These are phyloP conservation scores for Pyrrhia umbra DNA, from an alignment of 2,888 invertebrate species.

Conservation along the genomic window DNA sequence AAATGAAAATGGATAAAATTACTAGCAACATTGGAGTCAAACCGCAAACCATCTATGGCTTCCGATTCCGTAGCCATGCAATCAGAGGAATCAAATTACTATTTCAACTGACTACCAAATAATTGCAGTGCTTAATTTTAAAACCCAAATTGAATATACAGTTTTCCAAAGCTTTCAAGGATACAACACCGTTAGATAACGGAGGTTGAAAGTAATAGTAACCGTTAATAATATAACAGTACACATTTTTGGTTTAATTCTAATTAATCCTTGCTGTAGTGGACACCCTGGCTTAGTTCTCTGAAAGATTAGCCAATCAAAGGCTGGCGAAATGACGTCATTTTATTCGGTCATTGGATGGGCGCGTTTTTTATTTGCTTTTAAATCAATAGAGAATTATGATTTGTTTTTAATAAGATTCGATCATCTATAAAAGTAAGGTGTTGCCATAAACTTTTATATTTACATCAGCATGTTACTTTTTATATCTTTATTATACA, in stretches of 20 bases:
- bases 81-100: slow-evolving; percentile 19
- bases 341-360: slow-evolving; percentile 35
- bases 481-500: slow-evolving; percentile 28
- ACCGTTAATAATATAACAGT: slow-evolving; percentile 26
- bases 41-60: slow-evolving; percentile 42
- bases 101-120: slow-evolving; percentile 8
- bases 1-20: slow-evolving; percentile 35
- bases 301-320: slow-evolving; percentile 42
- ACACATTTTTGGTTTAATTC: slow-evolving; percentile 16
- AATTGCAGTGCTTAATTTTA: slow-evolving; percentile 12
- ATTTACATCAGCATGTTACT: slow-evolving; percentile 9
- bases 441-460: slow-evolving; percentile 13
- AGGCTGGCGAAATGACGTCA: slow-evolving; percentile 14
- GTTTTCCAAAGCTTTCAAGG: slow-evolving; percentile 23
- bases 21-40: slow-evolving; percentile 28
- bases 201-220: slow-evolving; percentile 11
- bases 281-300: slow-evolving; percentile 26
- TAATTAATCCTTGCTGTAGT: slow-evolving; percentile 47
- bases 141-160: slow-evolving; percentile 8
- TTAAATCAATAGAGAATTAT: neutral
- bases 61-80: slow-evolving; percentile 7
- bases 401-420: slow-evolving; percentile 29
- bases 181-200: slow-evolving; percentile 37
- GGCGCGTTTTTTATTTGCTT: neutral
- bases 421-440: slow-evolving; percentile 11